Base-by-base conservation (phyloP, 2,797 vertebrate genomes). In the Poecilia picta region DNA sequence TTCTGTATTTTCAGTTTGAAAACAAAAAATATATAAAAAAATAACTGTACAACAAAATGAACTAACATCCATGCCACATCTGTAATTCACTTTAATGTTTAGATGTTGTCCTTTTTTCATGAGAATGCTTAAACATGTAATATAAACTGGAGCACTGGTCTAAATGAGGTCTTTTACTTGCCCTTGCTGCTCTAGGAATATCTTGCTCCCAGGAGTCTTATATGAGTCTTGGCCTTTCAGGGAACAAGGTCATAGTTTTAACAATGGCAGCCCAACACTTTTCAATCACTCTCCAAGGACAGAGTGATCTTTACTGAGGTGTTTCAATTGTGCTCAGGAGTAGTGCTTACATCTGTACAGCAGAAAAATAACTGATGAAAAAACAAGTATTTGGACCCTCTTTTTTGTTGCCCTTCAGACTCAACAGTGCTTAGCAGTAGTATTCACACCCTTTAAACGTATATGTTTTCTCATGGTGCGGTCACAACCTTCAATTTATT, bases 181-280 rank as follows among this genome's bases (percentile, higher is more conserved):
- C 18, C 80, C 85, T 81, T 87, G 79, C 74, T 78, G 83, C 81
- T 83, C 71, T 72, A 83, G 68, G 81, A 91, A 82, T 84, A 87
- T 91, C 83, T 72, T 75, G 74, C 84, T 88, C 68, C 83, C 75
- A 2, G 64, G 90, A 85, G 89, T 79, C 82, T 83, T 79, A 62
- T 81, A 76, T 82, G 64, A 74, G 73, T 84, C 79, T 83, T 91
- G 80, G 78, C 87, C 89, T 91, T 84, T 83, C 31, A 71, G 59
- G 72, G 73, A 86, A 88, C 92, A 92, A 93, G 91, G 91, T 93
- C 87, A 89, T 72, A 55, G 82, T 91, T 84, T 91, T 90, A 87
- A 90, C 88, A 80, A 79, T 82, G 66, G 81, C 72, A 86, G 77
- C 46, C 68, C 51, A 76, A 80, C 62, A 77, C 41, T 53, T 79